Evolutionary conservation across 2,113 vertebrate species (phyloP), one percentile per base, ranked within the genome.

Genomic region (Labeo catla): DNA sequence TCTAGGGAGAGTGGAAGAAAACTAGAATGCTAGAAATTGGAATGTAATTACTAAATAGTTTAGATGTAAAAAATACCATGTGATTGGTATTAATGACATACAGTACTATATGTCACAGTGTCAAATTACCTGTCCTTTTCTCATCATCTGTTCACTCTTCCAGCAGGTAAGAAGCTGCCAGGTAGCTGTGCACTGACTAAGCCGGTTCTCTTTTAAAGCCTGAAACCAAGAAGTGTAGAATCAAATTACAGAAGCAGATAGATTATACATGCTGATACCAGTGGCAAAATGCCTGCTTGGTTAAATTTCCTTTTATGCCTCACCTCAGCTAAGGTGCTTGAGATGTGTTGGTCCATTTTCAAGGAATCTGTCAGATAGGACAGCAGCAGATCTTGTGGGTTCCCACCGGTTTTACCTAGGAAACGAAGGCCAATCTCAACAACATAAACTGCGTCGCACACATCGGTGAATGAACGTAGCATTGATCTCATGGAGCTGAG

Each of bases 111-210:
- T 19, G 21, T 76, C 72, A 12, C 21, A 74, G 19, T 65, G 47
- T 23, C 8, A 50, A 43, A 72, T 86, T 54, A 95, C 95, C 89
- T 95, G 93, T 23, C 89, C 88, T 82, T 82, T 92, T 78, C 28
- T 91, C 21, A 94, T 84, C 91, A 93, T 92, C 2, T 94, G 90
- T 79, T 95, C 94, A 66, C 94, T 95, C 86, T 93, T 95, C 95
- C 94, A 95, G 50, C 92, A 93, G 7, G 93, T 94, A 39, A 95
- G 89, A 52, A 94, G 90, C 86, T 95, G 95, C 95, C 95, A 95
- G 87, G 91, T 92, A 77, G 91, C 91, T 5, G 88, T 85, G 73
- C 91, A 90, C 89, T 95, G 91, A 65, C 91, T 87, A 70, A 95
- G 90, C 78, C 59, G 92, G 86, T 87, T 91, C n/a, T 93, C 93